Evolutionary conservation across 92 coral and sea anemone genomes (phyloP), one percentile per base, ranked within the genome.

Genomic region (Muricea muricata): DNA sequence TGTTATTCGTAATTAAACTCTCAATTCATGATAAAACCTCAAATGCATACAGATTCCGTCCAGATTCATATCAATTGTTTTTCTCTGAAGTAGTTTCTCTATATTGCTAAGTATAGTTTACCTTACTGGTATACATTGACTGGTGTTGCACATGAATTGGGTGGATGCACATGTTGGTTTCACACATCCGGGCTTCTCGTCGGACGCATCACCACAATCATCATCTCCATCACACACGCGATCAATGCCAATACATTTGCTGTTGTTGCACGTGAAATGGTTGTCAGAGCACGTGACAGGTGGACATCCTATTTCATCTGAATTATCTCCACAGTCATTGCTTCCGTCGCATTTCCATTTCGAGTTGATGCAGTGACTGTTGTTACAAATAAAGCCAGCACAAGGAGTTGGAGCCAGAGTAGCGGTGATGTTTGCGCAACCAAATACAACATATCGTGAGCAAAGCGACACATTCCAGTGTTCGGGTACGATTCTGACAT

Each of bases 201-300:
- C 80, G 1, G 80, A 75, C n/a, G 37, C 33, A 47, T 75, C 80
- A 25, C 63, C 65, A 50, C 80, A 75, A 34, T 75, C 80, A 75
- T 75, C 56, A 75, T 75, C 80, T 26, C 80, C 80, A 23, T 75
- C 80, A 34, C 80, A 75, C 23, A 75, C 80, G 35, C 52, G 80
- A 52, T 75, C 45, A 34, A 75, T 75, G 1, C 80, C 80, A 30
- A 75, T 46, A 47, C 80, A 75, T 75, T 52, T 47, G 32, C 80
- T 75, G 80, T 75, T 75, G 21, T 75, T 75, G 65, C 80, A 75
- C 25, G 80, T 75, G 42, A 75, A 75, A 7, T 75, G 80, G 37
- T 75, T 58, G 34, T 56, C 54, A n/a, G 80, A 75, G 24, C 80
- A 75, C 39, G 80, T 75, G 26, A 17, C 55, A 26, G 80, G 80